Percentiles rank a stretch among this genome's conserved stretches.
phyloP scores from a whole-genome alignment of 2,888 invertebrate species.

The Mythimna albipuncta region DNA sequence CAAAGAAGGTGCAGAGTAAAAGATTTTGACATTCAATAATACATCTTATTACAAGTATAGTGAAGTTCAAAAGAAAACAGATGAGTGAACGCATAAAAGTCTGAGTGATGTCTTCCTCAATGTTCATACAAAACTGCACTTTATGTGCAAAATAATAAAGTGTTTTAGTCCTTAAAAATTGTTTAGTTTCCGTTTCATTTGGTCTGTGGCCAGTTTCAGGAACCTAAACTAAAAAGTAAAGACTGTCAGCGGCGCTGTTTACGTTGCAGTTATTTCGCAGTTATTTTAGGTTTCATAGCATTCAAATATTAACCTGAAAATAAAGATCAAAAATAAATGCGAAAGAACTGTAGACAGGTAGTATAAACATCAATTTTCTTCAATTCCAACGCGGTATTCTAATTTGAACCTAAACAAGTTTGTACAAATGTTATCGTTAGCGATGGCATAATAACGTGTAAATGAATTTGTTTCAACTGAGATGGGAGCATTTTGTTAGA shows the following conservation, averaged over 20 bases:
- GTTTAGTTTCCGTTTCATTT: background rate
- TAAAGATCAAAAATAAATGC: background rate
- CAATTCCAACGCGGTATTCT: background rate
- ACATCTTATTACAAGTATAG: background rate
- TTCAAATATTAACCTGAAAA: background rate
- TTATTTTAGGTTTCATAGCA: background rate
- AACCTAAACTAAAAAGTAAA: slow-evolving; percentile 1
- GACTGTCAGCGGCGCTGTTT: background rate
- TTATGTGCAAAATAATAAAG: background rate
- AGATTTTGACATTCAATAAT: background rate
- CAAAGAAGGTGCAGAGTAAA: background rate
- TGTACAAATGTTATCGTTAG: slow-evolving; percentile 23
- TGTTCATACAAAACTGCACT: slow-evolving; percentile 1
- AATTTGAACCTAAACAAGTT: slow-evolving; percentile 17
- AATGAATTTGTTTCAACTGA: slow-evolving; percentile 1
- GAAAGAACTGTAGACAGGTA: background rate
- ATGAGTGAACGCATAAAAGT: background rate
- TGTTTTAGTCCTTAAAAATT: background rate
- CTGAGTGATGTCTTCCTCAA: background rate
- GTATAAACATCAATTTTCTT: background rate
- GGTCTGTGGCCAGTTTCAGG: background rate
- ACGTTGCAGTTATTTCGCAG: background rate
- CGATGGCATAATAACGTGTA: background rate
- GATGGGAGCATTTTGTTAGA: slow-evolving; percentile 18
- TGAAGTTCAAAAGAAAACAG: background rate